Evolutionary conservation across 2,888 invertebrate genomes (phyloP).

Genomic region (Eristalis intricaria): DNA sequence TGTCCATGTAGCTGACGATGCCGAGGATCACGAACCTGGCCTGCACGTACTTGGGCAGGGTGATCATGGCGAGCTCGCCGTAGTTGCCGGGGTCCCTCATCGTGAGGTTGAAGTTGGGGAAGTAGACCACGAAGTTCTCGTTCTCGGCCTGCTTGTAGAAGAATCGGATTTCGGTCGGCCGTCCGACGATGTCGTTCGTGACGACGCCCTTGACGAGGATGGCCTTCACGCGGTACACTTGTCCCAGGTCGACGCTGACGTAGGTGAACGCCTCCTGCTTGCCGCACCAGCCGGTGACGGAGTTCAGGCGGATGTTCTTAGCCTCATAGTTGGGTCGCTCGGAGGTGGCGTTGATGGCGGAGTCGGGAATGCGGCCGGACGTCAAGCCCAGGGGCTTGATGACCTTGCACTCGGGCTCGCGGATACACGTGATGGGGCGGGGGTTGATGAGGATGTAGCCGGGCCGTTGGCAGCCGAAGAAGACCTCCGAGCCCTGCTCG

Average conservation of each 20-base stretch:
- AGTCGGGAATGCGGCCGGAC: conserved; percentile 95
- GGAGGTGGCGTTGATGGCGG: conserved; percentile 97
- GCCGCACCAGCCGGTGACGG: conserved; percentile 98
- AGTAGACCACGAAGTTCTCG: conserved; percentile 98
- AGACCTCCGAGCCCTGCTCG: conserved; percentile 94
- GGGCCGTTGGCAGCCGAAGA: conserved; percentile 93
- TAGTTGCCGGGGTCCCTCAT: conserved; percentile 98
- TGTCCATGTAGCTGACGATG: conserved; percentile 98
- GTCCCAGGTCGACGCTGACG: conserved; percentile 96
- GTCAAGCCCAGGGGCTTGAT: conserved; percentile 95
- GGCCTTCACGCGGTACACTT: conserved; percentile 95
- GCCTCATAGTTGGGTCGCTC: conserved; percentile 96
- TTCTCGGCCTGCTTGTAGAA: conserved; percentile 97
- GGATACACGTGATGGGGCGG: conserved; percentile 92
- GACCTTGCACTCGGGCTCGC: conserved; percentile 96
- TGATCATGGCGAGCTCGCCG: conserved; percentile 97
- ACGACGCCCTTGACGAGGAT: conserved; percentile 97
- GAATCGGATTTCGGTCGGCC: conserved; percentile 97
- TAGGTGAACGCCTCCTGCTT: conserved; percentile 98
- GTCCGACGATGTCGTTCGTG: conserved; percentile 96
- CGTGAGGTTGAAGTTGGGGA: conserved; percentile 97
- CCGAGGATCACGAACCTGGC: conserved; percentile 96
- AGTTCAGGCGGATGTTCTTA: conserved; percentile 92
- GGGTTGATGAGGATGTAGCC: conserved; percentile 96
- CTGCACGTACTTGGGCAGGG: conserved; percentile 95